Conservation (phyloP, 2,113 vertebrate genomes). For the Cyphomyrus plagiostoma region DNA sequence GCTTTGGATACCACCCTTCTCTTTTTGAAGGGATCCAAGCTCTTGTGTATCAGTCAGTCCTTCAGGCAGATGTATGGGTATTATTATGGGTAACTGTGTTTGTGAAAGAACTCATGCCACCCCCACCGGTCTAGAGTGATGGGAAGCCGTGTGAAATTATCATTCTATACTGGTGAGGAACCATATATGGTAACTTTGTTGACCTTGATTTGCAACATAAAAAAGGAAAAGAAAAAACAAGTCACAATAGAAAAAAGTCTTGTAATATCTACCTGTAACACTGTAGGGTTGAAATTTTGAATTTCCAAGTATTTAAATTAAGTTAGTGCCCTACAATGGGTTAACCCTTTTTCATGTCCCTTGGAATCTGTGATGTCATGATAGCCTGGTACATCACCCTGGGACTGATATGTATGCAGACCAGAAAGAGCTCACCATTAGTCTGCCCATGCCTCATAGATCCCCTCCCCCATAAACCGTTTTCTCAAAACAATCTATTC, state of each 20-base stretch:
- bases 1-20: neutral
- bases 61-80: neutral
- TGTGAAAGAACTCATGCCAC: neutral
- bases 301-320: neutral
- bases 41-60: neutral
- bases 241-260: neutral
- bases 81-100: neutral
- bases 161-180: neutral
- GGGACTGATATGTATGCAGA: neutral
- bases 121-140: neutral
- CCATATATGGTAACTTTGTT: neutral
- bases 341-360: neutral
- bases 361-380: neutral
- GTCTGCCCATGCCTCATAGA: neutral
- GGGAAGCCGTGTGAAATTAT: neutral
- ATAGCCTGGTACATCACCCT: neutral
- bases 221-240: neutral
- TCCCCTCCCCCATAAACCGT: conserved; percentile 48
- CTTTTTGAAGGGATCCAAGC: neutral
- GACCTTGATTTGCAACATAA: neutral
- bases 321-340: neutral
- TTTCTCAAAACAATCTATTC: conserved; percentile 55
- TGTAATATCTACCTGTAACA: neutral
- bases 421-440: neutral
- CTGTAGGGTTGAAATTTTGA: neutral